A percentile compares a stretch with the other conserved stretches of the same genome.
phyloP scores from a whole-genome alignment of 2,113 vertebrate species.

The Orcinus orca region DNA sequence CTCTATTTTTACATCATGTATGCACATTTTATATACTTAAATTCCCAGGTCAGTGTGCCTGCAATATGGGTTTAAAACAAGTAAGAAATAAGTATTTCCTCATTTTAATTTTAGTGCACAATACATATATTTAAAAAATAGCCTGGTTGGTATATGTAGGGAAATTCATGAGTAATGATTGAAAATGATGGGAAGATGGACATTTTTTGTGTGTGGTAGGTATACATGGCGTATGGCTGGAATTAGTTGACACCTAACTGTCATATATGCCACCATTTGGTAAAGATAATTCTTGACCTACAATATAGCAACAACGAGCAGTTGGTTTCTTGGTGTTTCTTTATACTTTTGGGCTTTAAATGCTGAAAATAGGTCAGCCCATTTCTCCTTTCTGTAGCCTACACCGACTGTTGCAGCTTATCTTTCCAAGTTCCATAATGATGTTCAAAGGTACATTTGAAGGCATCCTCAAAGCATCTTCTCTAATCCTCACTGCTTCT shows the following conservation, averaged over 20 bases:
- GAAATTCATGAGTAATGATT: neutral
- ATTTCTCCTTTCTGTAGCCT: neutral
- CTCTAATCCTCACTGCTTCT: neutral
- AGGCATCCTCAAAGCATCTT: neutral
- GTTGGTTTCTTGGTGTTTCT: neutral
- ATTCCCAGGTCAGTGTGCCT: neutral
- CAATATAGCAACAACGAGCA: neutral
- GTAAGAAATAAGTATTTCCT: neutral
- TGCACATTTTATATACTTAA: neutral
- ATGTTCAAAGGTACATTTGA: neutral
- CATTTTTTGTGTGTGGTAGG: neutral
- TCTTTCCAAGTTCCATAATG: neutral
- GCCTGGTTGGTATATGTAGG: neutral
- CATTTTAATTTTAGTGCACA: constrained; percentile 21
- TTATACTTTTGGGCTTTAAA: neutral
- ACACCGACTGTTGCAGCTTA: neutral
- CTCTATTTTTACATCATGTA: neutral
- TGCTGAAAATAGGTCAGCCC: neutral
- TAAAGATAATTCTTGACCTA: neutral
- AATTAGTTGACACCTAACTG: neutral
- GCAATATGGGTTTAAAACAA: neutral
- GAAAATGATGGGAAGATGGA: neutral
- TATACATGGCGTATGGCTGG: neutral
- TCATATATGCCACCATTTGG: neutral
- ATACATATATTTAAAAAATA: neutral